These are phyloP conservation scores for Caranx ignobilis DNA, from an alignment of 2,113 vertebrate genomes.

Conservation along the genomic window DNA sequence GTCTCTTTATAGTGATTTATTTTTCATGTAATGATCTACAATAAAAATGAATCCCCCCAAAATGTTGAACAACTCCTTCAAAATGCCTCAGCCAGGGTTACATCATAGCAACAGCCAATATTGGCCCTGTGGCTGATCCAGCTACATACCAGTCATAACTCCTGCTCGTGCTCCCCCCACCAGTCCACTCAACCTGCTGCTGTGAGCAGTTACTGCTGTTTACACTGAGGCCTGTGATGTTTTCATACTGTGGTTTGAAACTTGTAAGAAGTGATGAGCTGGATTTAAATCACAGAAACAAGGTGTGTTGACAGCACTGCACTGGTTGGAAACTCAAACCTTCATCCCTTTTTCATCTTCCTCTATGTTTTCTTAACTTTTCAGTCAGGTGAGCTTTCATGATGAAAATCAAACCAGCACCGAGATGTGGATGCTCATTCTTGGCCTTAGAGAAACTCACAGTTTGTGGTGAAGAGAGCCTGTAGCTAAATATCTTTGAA, in stretches of 20 bases:
- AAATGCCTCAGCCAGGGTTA: background rate
- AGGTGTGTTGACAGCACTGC: background rate
- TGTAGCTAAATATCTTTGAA: background rate
- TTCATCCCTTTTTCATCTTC: background rate
- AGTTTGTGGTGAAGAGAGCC: background rate
- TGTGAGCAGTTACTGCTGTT: background rate
- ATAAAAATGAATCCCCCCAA: background rate
- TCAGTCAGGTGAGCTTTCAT: background rate
- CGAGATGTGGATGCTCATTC: background rate
- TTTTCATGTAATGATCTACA: background rate
- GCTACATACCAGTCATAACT: constrained; percentile 45
- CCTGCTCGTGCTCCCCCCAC: background rate
- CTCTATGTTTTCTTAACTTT: background rate
- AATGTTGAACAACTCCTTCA: background rate
- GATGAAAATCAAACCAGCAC: background rate
- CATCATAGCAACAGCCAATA: constrained; percentile 3
- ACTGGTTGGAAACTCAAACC: background rate
- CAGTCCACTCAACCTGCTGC: constrained; percentile 6
- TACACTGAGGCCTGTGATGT: constrained; percentile 12
- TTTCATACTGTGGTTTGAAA: constrained; percentile 2
- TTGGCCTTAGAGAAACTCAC: background rate
- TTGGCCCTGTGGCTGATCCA: constrained; percentile 8
- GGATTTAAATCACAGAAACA: background rate
- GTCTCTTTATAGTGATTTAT: background rate
- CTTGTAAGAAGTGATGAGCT: background rate